Evolutionary conservation across 2,888 invertebrate species (phyloP).

Genomic region (Coelinius sp.): DNA sequence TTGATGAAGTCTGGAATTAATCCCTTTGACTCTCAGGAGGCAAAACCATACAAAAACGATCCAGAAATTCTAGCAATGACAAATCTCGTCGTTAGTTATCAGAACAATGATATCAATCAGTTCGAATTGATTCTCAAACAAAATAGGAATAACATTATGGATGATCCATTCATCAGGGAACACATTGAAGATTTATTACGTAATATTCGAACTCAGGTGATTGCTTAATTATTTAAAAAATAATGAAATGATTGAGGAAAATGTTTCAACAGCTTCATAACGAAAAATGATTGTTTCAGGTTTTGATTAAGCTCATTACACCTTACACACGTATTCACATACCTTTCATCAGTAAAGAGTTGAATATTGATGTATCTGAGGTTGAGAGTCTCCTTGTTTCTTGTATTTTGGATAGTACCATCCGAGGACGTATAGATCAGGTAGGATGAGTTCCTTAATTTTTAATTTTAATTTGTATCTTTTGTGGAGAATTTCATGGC

Average conservation of each 20-base stretch:
- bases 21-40: slow-evolving; percentile 99
- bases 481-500: too few relatives aligned
- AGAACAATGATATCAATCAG: slow-evolving; percentile 98
- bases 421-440: slow-evolving; percentile 91
- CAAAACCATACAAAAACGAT: slow-evolving; percentile 99
- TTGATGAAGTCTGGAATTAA: slow-evolving; percentile 99
- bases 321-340: slow-evolving; percentile 99
- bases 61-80: slow-evolving; percentile 99
- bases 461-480: too few relatives aligned
- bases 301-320: slow-evolving; percentile 95
- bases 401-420: slow-evolving; percentile 95
- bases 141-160: slow-evolving; percentile 97
- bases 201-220: slow-evolving; percentile 87
- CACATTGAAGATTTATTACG: slow-evolving; percentile 97
- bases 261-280: slow-evolving; percentile 56
- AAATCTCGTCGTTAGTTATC: slow-evolving; percentile 96
- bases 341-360: slow-evolving; percentile 95
- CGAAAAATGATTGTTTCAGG: slow-evolving; percentile 79
- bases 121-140: slow-evolving; percentile 97
- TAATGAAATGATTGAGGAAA: slow-evolving; percentile 15
- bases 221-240: slow-evolving; percentile 7
- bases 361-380: slow-evolving; percentile 94
- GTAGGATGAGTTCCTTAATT: slow-evolving; percentile 64
- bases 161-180: slow-evolving; percentile 98
- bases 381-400: slow-evolving; percentile 97